Evolutionary conservation across 2,113 vertebrate genomes (phyloP).

Genomic region (Boulengeromyrus knoepffleri): DNA sequence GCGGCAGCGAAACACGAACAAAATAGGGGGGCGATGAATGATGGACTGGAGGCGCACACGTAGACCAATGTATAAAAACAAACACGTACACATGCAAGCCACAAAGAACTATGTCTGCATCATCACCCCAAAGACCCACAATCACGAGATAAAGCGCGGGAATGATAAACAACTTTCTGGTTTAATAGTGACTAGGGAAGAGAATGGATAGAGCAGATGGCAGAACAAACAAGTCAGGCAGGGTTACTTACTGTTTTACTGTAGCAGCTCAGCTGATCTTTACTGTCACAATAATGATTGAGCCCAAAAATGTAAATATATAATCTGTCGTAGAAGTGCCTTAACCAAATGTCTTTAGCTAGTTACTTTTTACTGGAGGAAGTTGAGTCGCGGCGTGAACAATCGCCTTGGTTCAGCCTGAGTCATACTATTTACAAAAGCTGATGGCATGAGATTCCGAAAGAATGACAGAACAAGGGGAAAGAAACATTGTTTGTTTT

Average conservation of each 20-base stretch:
- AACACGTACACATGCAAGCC: neutral
- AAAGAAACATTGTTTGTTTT: slow-evolving; percentile 16
- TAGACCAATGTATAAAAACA: neutral
- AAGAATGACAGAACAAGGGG: neutral
- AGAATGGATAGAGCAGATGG: neutral
- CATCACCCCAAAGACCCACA: neutral
- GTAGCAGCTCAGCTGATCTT: neutral
- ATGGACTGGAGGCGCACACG: neutral
- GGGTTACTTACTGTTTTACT: neutral
- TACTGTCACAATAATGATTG: neutral
- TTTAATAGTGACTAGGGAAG: neutral
- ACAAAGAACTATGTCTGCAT: neutral
- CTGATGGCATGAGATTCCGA: neutral
- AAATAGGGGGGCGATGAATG: neutral
- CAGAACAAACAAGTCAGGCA: neutral
- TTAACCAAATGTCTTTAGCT: neutral
- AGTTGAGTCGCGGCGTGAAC: neutral
- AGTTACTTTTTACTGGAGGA: neutral
- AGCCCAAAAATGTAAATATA: neutral
- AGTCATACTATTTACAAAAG: neutral
- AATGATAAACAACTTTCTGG: neutral
- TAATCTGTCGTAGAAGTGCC: neutral
- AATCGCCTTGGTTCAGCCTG: neutral
- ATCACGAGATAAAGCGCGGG: neutral
- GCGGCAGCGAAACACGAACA: neutral